Base-by-base conservation (phyloP, 1,140 invertebrate genomes). In the Archegozetes longisetosus region DNA sequence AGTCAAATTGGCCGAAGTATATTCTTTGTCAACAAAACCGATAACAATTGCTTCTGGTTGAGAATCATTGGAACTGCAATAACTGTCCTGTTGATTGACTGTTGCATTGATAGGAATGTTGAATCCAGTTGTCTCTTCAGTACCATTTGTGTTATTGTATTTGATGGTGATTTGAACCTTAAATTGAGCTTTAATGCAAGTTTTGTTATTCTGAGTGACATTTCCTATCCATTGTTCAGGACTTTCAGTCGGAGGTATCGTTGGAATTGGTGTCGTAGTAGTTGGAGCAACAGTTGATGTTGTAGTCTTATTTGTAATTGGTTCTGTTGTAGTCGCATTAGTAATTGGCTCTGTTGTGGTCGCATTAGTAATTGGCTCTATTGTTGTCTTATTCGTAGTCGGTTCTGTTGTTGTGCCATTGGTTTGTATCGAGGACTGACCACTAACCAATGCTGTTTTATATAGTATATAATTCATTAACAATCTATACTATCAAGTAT, bases 361-460 rank as follows among this genome's bases (percentile, higher is more conserved):
- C 1, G 56, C 22, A 17, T 24, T 56, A 17, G 54, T 56, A 1
- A 9, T 57, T 13, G 54, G 54, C 25, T 6, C 40, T 17, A 27
- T 23, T 9, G 57, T 58, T 22, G 57, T 57, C 6, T n/a, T n/a
- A n/a, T n/a, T n/a, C n/a, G 46, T 59, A 53, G 50, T 60, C 22
- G 58, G 53, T 51, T 9, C 27, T 6, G 17, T 1, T 1, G 48
- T 40, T 1, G 57, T 57, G 28, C n/a, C n/a, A n/a, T n/a, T n/a
- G n/a, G n/a, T n/a, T n/a, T n/a, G 32, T 40, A 40, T 17, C 6
- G 6, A 6, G 32, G 32, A 6, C 32, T 40, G 32, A 17, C 6
- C 32, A 40, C 32, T 40, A 6, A 40, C 32, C 32, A 40, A 40
- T 40, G 32, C 32, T 40, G 17, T 40, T 40, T 17, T 9, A 40